Evolutionary conservation across 2,797 vertebrate species (phyloP), one percentile per base, ranked within the genome.

Genomic region (Podarcis siculus): DNA sequence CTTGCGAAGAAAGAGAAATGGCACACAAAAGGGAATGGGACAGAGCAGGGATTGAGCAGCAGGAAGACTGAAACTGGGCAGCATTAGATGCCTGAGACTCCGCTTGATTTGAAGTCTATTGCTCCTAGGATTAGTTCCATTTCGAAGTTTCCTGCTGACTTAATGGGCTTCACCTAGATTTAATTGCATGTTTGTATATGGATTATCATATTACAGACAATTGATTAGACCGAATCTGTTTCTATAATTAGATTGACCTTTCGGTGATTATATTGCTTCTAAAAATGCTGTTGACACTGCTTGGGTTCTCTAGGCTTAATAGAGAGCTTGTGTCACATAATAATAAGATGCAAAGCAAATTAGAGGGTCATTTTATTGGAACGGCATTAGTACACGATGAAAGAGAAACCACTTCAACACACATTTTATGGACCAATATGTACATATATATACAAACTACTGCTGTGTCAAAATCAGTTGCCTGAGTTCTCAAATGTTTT

Each of bases 131-230:
- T 30, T 27, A 8, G 58, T n/a, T 77, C 30, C 58, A 42, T 30
- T 64, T n/a, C 13, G n/a, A 66, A 19, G 27, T n/a, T 66, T 80
- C n/a, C 78, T 80, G 58, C 58, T 61, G 27, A 42, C 58, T 35
- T 58, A 25, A 55, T 69, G 37, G 35, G 84, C 35, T 78, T 86
- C 78, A 86, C 77, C 77, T 79, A 64, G 15, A 86, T 79, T 86
- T 49, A 55, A 55, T 45, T 32, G 32, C 49, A 37, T 25, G 39
- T 86, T 82, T 30, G 23, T 42, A 23, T 69, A 37, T 35, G 17
- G 76, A 35, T 86, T 86, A 30, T n/a, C 42, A 82, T 55, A 58
- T 79, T 69, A 64, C 39, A 64, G 58, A 66, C 45, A 75, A 27
- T 30, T 61, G 55, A 45, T 45, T 87, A 25, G 42, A 42, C 37